phyloP scores from a whole-genome alignment of 2,113 vertebrate genomes.

The Hassar affinis region DNA sequence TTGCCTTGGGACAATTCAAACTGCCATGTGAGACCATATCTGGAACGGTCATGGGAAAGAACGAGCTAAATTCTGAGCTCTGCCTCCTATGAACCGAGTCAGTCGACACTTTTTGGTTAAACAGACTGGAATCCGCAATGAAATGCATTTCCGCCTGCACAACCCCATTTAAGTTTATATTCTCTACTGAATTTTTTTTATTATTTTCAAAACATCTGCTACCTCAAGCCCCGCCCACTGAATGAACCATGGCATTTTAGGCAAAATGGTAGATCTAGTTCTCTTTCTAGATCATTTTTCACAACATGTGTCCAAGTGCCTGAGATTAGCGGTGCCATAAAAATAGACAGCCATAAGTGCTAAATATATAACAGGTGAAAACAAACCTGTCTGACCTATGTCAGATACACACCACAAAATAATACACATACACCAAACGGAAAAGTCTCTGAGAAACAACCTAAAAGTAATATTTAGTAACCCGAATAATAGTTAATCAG shows the following conservation, averaged over 20 bases:
- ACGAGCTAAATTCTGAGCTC: background rate
- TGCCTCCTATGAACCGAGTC: background rate
- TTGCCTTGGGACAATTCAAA: background rate
- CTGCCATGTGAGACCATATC: background rate
- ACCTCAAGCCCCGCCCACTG: background rate
- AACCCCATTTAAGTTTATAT: background rate
- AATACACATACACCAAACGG: background rate
- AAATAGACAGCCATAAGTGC: background rate
- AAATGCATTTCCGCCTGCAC: conserved; percentile 1
- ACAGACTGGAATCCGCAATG: background rate
- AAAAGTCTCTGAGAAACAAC: too few species aligned
- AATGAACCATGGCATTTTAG: conserved; percentile 6
- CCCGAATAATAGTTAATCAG: too few species aligned
- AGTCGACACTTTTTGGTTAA: background rate
- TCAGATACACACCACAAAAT: background rate
- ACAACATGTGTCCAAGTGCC: conserved; percentile 4
- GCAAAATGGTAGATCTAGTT: background rate
- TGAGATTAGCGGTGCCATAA: background rate
- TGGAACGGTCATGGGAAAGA: background rate
- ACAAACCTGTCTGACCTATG: conserved; percentile 33
- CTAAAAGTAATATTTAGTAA: background rate
- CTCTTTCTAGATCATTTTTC: background rate
- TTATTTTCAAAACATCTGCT: background rate
- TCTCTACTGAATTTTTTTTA: background rate
- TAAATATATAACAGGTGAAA: conserved; percentile 29